Evolutionary conservation across 2,888 invertebrate genomes (phyloP), one percentile per base, ranked within the genome.

Genomic region (Alentia gelatinosa): DNA sequence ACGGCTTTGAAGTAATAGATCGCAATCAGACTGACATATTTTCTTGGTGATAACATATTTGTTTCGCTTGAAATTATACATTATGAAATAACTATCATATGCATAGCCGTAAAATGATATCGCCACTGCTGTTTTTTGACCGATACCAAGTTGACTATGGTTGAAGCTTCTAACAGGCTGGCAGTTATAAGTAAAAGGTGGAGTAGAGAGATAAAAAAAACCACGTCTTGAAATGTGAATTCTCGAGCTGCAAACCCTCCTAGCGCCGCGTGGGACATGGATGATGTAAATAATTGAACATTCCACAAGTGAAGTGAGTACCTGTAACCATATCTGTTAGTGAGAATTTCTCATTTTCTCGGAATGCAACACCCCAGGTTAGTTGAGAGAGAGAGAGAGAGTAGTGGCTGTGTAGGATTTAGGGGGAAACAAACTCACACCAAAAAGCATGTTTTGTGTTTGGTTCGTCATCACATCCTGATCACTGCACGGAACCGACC

Each of bases 231-330:
- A n/a, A 3, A 9, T 56, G 12, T 56, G 5, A 56, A 56, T n/a
- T n/a, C n/a, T n/a, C n/a, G n/a, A n/a, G n/a, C n/a, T n/a, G 56
- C 56, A n/a, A 5, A 56, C 12, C 56, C n/a, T 19, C 56, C 56
- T 12, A 5, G 56, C n/a, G n/a, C n/a, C n/a, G 56, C 1, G 74
- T 74, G 74, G 74, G 74, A 33, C 26, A 74, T 74, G 79, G 23
- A 79, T 79, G 79, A 39, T 79, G 79, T 79, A 79, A 35, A 79
- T 79, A 79, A 39, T 68, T 39, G 39, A 79, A 79, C 79, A 79
- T 79, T 79, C 79, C 79, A 79, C 79, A 12, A 79, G 37, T 35
- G 37, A 79, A 39, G 39, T 39, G 79, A 37, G 79, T 79, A 19
- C 39, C 37, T 79, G 39, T 79, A 37, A 79, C 39, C 79, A 79